A percentile compares a stretch with the other conserved stretches of the same genome.
Evolutionary conservation across 2,113 vertebrate species (phyloP).

Genomic region (Odontophorus gujanensis): DNA sequence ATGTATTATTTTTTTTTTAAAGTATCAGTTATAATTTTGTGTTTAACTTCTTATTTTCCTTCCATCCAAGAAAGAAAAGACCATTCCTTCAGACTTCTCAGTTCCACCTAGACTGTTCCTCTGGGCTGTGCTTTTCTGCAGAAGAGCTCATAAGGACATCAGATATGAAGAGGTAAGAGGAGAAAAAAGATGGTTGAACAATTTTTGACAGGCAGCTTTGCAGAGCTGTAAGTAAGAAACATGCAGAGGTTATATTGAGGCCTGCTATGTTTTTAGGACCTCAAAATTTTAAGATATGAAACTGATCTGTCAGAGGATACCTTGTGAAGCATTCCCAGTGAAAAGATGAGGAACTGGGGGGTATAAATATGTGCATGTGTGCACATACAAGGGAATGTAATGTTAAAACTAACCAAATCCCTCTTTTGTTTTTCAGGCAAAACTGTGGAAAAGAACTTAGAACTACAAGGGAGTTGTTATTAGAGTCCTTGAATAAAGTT

Average conservation of each 20-base stretch:
- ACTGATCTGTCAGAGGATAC: neutral
- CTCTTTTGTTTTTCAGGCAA: neutral
- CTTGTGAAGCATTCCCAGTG: neutral
- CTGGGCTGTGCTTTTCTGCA: neutral
- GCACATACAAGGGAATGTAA: neutral
- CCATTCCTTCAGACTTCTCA: neutral
- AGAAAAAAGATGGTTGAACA: neutral
- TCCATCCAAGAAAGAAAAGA: neutral
- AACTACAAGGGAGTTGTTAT: neutral
- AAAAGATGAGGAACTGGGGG: neutral
- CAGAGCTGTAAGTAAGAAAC: neutral
- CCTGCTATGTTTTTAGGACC: neutral
- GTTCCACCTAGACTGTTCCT: neutral
- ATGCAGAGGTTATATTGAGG: neutral
- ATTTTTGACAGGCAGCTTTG: neutral
- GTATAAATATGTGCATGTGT: neutral
- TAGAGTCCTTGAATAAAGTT: slow-evolving; percentile 18
- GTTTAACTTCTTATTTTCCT: neutral
- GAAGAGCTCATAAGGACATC: neutral
- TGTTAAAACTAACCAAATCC: neutral
- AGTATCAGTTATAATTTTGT: neutral
- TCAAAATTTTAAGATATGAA: neutral
- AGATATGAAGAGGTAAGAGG: neutral
- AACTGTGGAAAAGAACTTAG: neutral
- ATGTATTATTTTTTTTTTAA: neutral